Conservation (phyloP, 2,797 vertebrate genomes). For the Smutsia gigantea region DNA sequence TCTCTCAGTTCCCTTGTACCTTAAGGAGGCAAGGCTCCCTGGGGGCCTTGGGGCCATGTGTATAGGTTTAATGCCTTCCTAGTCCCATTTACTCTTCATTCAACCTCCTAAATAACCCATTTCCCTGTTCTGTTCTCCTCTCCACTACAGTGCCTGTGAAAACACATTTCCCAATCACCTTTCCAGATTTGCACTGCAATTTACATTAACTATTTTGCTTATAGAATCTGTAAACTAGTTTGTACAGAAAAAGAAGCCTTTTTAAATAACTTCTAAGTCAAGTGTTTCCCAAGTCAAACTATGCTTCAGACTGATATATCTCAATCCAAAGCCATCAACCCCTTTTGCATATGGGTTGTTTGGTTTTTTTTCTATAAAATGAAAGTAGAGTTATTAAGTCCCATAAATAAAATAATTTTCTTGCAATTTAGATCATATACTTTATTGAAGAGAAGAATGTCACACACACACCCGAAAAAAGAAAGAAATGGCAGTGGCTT, state of each 20-base stretch:
- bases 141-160: background rate
- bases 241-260: background rate
- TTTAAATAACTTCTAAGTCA: background rate
- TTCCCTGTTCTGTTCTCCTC: background rate
- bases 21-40: background rate
- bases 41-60: background rate
- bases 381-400: slow-evolving; percentile 23
- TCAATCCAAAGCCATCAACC: background rate
- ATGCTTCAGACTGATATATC: background rate
- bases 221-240: background rate
- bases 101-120: background rate
- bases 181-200: slow-evolving; percentile 7
- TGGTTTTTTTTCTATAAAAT: slow-evolving; percentile 7
- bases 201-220: background rate
- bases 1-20: background rate
- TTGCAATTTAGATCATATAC: background rate
- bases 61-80: background rate
- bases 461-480: background rate
- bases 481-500: background rate
- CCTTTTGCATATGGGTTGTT: background rate
- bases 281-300: slow-evolving; percentile 23
- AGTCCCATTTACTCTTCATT: background rate
- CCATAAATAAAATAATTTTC: slow-evolving; percentile 34
- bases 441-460: background rate
- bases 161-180: background rate